phyloP scores from a whole-genome alignment of 2,113 vertebrate genomes.

The Candoia aspera region DNA sequence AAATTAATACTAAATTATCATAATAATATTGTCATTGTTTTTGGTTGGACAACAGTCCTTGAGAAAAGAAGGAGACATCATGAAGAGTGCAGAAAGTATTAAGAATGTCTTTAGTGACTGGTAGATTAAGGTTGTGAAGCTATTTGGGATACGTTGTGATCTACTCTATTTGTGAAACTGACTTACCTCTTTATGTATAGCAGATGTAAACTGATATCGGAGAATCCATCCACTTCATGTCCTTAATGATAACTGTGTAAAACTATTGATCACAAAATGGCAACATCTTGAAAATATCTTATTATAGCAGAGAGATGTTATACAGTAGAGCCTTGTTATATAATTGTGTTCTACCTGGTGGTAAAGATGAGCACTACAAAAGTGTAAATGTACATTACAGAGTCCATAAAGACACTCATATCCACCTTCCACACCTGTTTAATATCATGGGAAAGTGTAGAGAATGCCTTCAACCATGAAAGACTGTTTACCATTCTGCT shows the following conservation, averaged over 20 bases:
- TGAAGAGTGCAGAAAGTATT: not conserved
- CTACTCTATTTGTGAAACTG: slow-evolving; percentile 40
- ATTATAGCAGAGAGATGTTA: not conserved
- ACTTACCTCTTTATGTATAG: slow-evolving; percentile 49
- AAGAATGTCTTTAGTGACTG: not conserved
- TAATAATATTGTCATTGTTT: not conserved
- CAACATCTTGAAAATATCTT: slow-evolving; percentile 32
- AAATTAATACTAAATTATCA: slow-evolving; percentile 12
- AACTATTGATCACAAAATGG: slow-evolving; percentile 39
- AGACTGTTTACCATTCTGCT: not conserved
- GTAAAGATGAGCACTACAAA: not conserved
- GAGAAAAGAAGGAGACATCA: slow-evolving; percentile 6
- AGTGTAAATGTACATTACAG: not conserved
- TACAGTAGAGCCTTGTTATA: not conserved
- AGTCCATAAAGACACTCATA: not conserved
- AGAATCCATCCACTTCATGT: slow-evolving; percentile 28
- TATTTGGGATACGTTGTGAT: slow-evolving; percentile 46
- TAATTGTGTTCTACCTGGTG: not conserved
- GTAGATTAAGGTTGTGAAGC: slow-evolving; percentile 26
- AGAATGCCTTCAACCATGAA: not conserved
- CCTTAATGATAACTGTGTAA: slow-evolving; percentile 25
- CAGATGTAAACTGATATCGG: slow-evolving; percentile 51
- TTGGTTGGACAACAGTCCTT: not conserved
- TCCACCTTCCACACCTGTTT: not conserved
- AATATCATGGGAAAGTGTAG: not conserved